Conservation (phyloP, 2,797 vertebrate species). For the Pipistrellus pygmaeus region DNA sequence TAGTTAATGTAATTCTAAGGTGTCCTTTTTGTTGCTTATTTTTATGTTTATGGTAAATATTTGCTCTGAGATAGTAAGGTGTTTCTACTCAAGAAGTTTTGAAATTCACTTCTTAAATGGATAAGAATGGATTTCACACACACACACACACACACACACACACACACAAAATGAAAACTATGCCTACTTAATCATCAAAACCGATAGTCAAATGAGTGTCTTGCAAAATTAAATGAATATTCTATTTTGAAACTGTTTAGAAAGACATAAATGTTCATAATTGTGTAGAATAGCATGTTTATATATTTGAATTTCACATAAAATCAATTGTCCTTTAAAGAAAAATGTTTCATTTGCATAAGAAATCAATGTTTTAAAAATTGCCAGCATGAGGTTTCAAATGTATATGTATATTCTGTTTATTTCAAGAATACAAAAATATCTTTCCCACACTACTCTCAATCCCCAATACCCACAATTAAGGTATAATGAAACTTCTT, state of each 20-base stretch:
- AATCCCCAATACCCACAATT: background rate
- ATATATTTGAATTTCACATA: slow-evolving; percentile 12
- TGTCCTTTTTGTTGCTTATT: background rate
- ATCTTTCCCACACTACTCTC: background rate
- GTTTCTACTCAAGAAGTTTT: slow-evolving; percentile 6
- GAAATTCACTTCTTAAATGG: background rate
- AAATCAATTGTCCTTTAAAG: background rate
- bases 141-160: background rate
- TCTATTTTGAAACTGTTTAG: background rate
- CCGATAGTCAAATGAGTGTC: background rate
- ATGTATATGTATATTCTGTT: background rate
- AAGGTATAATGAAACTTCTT: background rate
- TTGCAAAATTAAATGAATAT: background rate
- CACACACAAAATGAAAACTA: background rate
- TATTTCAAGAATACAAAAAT: background rate
- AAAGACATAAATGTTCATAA: background rate
- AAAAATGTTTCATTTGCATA: background rate
- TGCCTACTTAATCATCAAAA: background rate
- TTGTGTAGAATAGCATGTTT: background rate
- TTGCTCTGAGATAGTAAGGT: background rate
- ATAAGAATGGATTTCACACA: background rate
- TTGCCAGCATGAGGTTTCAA: background rate
- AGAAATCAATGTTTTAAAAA: background rate
- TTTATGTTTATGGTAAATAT: background rate
- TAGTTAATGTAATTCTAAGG: background rate